Conservation (phyloP, 2,113 vertebrate species). For the Holacanthus passer region DNA sequence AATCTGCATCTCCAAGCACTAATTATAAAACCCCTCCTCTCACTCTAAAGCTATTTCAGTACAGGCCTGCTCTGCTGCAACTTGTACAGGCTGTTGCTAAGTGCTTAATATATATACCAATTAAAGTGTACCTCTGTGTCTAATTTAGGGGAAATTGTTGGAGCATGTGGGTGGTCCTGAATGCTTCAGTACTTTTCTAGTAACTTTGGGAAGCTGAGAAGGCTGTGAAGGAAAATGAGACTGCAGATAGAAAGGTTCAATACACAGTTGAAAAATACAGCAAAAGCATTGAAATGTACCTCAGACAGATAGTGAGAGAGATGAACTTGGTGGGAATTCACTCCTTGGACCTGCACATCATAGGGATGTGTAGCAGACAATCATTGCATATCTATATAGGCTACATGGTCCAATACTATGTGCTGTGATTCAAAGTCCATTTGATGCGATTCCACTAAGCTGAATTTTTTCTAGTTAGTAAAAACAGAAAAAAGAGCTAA, state of each 20-base stretch:
- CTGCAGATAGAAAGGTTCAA: neutral
- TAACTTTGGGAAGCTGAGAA: constrained; percentile 21
- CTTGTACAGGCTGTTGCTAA: constrained; percentile 49
- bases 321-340: neutral
- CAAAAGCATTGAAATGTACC: neutral
- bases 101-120: constrained; percentile 52
- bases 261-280: neutral
- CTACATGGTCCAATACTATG: too few relatives aligned
- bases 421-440: too few relatives aligned
- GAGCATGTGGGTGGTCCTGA: constrained; percentile 48
- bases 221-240: constrained; percentile 8
- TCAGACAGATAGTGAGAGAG: neutral
- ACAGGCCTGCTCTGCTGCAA: constrained; percentile 41
- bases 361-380: neutral
- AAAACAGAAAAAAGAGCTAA: too few relatives aligned
- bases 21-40: constrained; percentile 82
- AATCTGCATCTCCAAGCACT: constrained; percentile 85
- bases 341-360: neutral
- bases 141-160: constrained; percentile 39
- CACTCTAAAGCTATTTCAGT: constrained; percentile 55
- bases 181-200: constrained; percentile 10
- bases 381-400: too few relatives aligned
- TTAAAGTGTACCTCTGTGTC: constrained; percentile 47
- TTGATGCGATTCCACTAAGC: too few relatives aligned
- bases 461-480: too few relatives aligned